phyloP scores from a whole-genome alignment of 2,797 vertebrate species.

The Acrossocheilus fasciatus region DNA sequence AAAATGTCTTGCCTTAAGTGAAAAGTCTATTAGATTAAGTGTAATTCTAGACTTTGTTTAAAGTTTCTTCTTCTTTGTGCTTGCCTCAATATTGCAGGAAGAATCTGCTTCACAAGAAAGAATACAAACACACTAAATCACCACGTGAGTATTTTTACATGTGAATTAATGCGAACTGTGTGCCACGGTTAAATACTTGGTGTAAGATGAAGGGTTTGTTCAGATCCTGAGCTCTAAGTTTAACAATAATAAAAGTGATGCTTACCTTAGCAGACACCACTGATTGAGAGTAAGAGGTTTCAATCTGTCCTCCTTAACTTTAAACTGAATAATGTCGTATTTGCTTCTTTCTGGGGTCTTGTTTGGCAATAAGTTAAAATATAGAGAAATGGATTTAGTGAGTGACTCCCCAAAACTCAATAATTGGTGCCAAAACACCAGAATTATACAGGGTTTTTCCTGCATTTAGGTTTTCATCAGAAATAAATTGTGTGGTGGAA shows the following conservation, averaged over 20 bases:
- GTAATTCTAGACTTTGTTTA: not conserved
- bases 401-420: not conserved
- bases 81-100: constrained; percentile 68
- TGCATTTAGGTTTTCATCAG: not conserved
- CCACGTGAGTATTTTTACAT: constrained; percentile 65
- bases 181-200: not conserved
- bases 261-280: not conserved
- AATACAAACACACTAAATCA: constrained; percentile 74
- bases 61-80: not conserved
- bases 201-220: not conserved
- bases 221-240: not conserved
- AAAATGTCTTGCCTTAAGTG: too few relatives aligned
- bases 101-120: constrained; percentile 78
- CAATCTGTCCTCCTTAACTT: not conserved
- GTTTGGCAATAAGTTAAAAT: not conserved
- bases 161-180: not conserved
- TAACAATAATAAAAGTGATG: not conserved
- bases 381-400: not conserved
- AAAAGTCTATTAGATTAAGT: not conserved
- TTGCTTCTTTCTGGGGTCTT: not conserved
- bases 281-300: not conserved
- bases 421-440: not conserved
- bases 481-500: not conserved
- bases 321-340: not conserved
- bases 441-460: not conserved